Base-by-base conservation (phyloP, 1,140 invertebrate genomes). In the Wasmannia auropunctata region DNA sequence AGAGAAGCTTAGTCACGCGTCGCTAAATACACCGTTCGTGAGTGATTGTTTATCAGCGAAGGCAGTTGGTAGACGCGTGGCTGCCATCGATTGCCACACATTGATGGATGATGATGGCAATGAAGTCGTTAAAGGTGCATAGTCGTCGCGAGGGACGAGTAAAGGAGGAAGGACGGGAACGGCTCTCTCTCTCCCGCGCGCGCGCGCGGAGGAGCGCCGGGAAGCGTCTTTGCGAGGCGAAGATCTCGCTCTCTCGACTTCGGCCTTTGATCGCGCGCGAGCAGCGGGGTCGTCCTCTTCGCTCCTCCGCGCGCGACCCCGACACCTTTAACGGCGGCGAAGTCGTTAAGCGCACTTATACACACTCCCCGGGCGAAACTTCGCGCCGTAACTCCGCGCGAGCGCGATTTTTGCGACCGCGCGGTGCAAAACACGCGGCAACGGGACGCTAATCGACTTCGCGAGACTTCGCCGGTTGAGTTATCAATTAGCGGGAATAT, bases 91-190 rank as follows among this genome's bases (percentile, higher is more conserved):
- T 85, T 77, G 72, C 56, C 56, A 63, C 54, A 62, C 81, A 76
- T 77, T 85, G 72, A 85, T 76, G 81, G 56, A 74, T 85, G 58
- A 85, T 77, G 72, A 85, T 54, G 58, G 81, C 46, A 85, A 85
- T 85, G 60, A 85, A 85, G 46, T 76, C 60, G 46, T 85, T 85
- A 85, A 74, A 85, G 81, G 72, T 63, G 81, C 72, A 43, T 62
- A 62, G 51, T 72, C 56, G 81, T 60, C 43, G 19, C 65, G 49
- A 16, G 46, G 31, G 31, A 85, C 46, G 56, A n/a, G n/a, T 34
- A 46, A 63, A 28, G n/a, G 49, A 62, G 70, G 34, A 56, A 51
- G 60, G 16, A 51, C 77, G 65, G 31, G 37, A n/a, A n/a, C 22
- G n/a, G 49, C 28, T 31, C 25, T 49, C n/a, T 51, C n/a, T n/a